phyloP scores from a whole-genome alignment of 2,113 vertebrate species.

The Talpa occidentalis region DNA sequence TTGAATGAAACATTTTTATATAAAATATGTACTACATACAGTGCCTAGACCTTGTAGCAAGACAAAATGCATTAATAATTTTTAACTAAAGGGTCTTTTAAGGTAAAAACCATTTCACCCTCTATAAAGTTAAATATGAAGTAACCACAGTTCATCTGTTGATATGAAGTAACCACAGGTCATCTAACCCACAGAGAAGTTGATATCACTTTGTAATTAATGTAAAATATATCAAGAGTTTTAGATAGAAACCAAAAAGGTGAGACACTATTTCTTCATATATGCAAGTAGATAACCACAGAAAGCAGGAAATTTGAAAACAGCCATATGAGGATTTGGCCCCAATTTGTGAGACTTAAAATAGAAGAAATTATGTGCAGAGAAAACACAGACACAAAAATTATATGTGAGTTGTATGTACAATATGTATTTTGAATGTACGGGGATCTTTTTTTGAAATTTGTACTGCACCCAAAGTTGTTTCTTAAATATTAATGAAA shows the following conservation, averaged over 20 bases:
- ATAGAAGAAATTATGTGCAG: background rate
- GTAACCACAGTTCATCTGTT: background rate
- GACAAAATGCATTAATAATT: background rate
- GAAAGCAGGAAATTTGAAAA: background rate
- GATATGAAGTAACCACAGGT: background rate
- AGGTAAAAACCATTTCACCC: background rate
- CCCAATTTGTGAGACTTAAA: background rate
- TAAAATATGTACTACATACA: background rate
- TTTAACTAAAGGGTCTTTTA: background rate
- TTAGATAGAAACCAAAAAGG: background rate
- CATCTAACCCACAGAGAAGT: background rate
- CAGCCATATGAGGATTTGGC: background rate
- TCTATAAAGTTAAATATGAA: background rate
- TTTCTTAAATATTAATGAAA: constrained; percentile 52
- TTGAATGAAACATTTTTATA: background rate
- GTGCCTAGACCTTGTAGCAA: background rate
- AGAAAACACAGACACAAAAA: background rate
- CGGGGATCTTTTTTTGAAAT: background rate
- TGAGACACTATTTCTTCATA: background rate
- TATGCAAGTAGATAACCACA: background rate
- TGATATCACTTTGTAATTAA: background rate
- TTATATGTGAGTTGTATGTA: background rate
- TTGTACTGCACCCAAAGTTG: background rate
- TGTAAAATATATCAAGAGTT: background rate
- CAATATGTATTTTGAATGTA: too few relatives aligned